Evolutionary conservation across 2,113 vertebrate species (phyloP).

Genomic region (Gymnocephalus cernua): DNA sequence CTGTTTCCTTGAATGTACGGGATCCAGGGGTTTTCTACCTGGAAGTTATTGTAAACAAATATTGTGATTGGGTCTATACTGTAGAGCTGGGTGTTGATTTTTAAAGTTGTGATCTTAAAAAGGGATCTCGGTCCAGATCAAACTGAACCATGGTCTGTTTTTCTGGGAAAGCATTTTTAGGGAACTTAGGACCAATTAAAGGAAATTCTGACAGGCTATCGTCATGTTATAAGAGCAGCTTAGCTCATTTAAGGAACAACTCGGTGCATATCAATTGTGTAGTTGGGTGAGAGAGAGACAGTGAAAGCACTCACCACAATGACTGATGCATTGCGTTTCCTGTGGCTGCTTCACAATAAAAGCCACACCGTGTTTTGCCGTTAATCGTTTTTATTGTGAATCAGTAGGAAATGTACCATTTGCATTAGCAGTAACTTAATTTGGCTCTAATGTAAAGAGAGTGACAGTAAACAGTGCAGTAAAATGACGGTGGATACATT

Average conservation of each 20-base stretch:
- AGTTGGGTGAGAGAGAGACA: too few relatives aligned
- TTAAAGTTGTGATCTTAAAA: slow-evolving; percentile 10
- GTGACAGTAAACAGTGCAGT: neutral
- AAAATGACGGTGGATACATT: neutral
- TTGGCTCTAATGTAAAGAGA: neutral
- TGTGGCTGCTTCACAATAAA: neutral
- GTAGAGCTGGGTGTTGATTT: slow-evolving; percentile 1
- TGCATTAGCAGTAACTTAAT: neutral
- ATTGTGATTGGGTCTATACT: too few relatives aligned
- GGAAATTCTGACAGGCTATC: neutral
- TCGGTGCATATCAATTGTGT: too few relatives aligned
- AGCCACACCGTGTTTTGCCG: neutral
- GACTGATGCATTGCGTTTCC: neutral
- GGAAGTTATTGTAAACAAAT: too few relatives aligned
- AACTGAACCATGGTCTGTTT: neutral
- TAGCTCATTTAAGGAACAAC: too few relatives aligned
- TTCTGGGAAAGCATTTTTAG: neutral
- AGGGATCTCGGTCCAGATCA: neutral
- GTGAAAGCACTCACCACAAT: neutral
- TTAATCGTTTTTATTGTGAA: neutral
- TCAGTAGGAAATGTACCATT: neutral
- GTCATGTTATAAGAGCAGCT: neutral
- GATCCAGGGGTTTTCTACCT: too few relatives aligned
- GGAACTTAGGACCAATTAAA: neutral
- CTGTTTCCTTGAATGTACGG: too few relatives aligned